Percentiles rank a stretch among this genome's conserved stretches.
phyloP scores from a whole-genome alignment of 2,888 invertebrate genomes.

The Rosalia funebris region DNA sequence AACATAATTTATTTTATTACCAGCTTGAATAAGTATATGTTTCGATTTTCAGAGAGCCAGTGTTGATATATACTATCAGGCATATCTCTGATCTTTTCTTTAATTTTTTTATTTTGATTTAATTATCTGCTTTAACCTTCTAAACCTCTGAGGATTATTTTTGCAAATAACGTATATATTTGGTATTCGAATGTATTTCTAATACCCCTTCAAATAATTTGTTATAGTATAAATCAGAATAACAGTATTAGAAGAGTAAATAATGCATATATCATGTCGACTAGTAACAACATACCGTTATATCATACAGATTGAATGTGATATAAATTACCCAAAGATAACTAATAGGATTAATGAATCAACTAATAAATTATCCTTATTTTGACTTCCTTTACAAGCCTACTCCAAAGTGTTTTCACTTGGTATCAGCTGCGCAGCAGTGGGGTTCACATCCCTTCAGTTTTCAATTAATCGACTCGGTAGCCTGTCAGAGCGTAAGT shows the following conservation, averaged over 20 bases:
- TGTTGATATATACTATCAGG: too few species aligned
- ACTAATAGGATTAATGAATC: constrained; percentile 10
- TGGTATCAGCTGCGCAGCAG: constrained; percentile 7
- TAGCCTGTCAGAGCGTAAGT: constrained; percentile 14
- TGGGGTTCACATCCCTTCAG: constrained; percentile 8
- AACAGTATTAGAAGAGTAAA: background rate
- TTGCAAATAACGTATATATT: too few species aligned
- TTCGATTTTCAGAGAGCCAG: too few species aligned
- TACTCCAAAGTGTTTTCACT: constrained; percentile 1
- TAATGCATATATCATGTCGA: constrained; percentile 4
- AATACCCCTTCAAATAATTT: too few species aligned
- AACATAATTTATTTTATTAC: too few species aligned
- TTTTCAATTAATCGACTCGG: constrained; percentile 17
- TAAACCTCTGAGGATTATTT: too few species aligned
- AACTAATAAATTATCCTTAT: constrained; percentile 7
- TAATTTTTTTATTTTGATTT: too few species aligned
- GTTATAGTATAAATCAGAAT: too few species aligned
- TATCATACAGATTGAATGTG: background rate
- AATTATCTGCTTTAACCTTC: too few species aligned
- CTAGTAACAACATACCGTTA: background rate
- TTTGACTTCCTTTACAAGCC: constrained; percentile 9
- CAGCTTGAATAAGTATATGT: too few species aligned
- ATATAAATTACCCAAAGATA: constrained; percentile 4
- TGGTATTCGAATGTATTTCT: too few species aligned
- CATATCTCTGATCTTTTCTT: too few species aligned